These are phyloP conservation scores for Corella eumyota DNA, from an alignment of 23 tunicate genomes.

Conservation along the genomic window DNA sequence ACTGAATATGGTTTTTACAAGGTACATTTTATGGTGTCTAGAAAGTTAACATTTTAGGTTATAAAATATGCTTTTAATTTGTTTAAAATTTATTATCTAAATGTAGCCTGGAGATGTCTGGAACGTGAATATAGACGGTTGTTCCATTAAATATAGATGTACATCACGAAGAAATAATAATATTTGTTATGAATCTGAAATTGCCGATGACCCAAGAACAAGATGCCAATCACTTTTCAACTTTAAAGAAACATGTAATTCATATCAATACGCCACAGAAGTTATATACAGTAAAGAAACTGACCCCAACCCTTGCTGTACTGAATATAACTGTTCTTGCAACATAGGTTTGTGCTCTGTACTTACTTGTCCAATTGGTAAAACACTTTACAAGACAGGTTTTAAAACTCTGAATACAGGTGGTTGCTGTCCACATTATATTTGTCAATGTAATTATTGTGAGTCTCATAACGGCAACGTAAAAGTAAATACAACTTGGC, in stretches of 20 bases:
- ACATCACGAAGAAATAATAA: not conserved
- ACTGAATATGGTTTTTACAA: too few relatives aligned
- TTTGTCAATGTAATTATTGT: not conserved
- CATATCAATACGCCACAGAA: slow-evolving; percentile 2
- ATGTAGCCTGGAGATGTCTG: too few relatives aligned
- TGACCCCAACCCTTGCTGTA: slow-evolving; percentile 11
- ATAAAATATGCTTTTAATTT: too few relatives aligned
- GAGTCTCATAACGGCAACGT: not conserved
- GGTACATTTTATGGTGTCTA: too few relatives aligned
- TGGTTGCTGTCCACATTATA: not conserved
- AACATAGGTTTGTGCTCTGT: not conserved
- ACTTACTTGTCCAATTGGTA: not conserved
- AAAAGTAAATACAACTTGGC: not conserved
- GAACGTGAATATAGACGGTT: too few relatives aligned
- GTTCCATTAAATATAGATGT: too few relatives aligned
- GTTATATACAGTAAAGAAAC: not conserved
- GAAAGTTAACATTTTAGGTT: too few relatives aligned
- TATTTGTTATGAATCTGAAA: not conserved
- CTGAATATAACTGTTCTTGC: slow-evolving; percentile 2
- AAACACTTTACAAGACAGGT: not conserved
- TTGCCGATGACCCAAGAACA: not conserved
- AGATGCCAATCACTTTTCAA: not conserved
- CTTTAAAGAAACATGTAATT: too few relatives aligned
- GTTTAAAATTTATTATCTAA: too few relatives aligned
- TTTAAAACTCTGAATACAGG: not conserved